Evolutionary conservation across 2,797 vertebrate genomes (phyloP).

Genomic region (Petrocephalus sullivani): DNA sequence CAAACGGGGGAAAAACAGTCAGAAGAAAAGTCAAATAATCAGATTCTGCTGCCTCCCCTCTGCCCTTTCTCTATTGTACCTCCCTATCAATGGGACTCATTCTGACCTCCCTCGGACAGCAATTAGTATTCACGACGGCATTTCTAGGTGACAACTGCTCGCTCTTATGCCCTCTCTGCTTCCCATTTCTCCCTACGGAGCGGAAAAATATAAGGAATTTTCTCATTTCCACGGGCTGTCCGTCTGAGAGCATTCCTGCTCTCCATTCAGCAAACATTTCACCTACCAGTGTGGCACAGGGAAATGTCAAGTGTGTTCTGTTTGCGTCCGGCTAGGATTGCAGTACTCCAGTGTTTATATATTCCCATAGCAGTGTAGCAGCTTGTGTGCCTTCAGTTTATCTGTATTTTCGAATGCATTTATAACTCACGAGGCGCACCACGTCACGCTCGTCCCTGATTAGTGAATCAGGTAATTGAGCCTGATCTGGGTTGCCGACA

Average conservation of each 20-base stretch:
- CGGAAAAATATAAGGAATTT: background rate
- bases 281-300: background rate
- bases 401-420: background rate
- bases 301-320: background rate
- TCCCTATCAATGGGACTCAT: slow-evolving; percentile 60
- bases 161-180: slow-evolving; percentile 6
- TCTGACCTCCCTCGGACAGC: slow-evolving; percentile 40
- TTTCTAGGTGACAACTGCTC: slow-evolving; percentile 47
- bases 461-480: background rate
- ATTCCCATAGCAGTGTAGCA: background rate
- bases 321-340: background rate
- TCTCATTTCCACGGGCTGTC: background rate
- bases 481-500: background rate
- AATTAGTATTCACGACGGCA: slow-evolving; percentile 63
- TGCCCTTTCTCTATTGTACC: slow-evolving; percentile 59
- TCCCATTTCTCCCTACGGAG: background rate
- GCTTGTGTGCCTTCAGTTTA: background rate
- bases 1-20: slow-evolving; percentile 50
- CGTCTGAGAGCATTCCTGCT: background rate
- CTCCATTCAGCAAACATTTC: background rate
- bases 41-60: slow-evolving; percentile 54
- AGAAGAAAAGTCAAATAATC: slow-evolving; percentile 55
- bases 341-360: background rate
- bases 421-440: background rate
- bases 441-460: background rate